Conservation (phyloP, 2,797 vertebrate species). For the Lepus townsendii region DNA sequence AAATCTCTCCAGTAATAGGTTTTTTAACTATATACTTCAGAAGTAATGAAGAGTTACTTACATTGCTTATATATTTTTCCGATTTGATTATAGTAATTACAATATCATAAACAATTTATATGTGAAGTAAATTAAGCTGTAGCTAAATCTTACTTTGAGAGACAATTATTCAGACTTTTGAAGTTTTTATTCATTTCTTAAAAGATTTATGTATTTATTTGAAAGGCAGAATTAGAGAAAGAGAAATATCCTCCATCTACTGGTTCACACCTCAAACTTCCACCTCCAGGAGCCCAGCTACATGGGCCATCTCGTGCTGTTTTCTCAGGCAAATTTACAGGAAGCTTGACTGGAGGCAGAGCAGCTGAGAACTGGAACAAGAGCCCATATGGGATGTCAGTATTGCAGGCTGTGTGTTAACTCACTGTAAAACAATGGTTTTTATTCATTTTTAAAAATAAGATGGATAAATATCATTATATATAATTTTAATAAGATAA, state of each 20-base stretch:
- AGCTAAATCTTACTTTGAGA: conserved; percentile 17
- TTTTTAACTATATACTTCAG: neutral
- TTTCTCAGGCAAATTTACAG: too few species aligned
- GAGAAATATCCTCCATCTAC: too few species aligned
- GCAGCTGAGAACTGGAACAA: too few species aligned
- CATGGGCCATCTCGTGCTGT: too few species aligned
- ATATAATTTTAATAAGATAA: neutral
- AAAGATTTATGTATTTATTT: too few species aligned
- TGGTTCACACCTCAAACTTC: too few species aligned
- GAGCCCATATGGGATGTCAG: too few species aligned
- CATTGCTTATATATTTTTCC: neutral
- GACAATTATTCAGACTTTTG: neutral
- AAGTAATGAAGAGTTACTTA: neutral
- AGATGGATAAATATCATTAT: neutral
- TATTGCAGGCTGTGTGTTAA: too few species aligned
- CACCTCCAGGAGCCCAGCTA: too few species aligned
- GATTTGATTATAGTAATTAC: neutral
- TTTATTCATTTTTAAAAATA: neutral
- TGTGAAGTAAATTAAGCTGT: conserved; percentile 12
- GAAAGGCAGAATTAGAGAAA: too few species aligned
- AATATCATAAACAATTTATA: neutral
- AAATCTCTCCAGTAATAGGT: neutral
- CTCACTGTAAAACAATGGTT: neutral
- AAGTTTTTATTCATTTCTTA: neutral
- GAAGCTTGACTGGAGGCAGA: too few species aligned